Evolutionary conservation across 1,140 invertebrate genomes (phyloP), one percentile per base, ranked within the genome.

Genomic region (Trichonephila inaurata): DNA sequence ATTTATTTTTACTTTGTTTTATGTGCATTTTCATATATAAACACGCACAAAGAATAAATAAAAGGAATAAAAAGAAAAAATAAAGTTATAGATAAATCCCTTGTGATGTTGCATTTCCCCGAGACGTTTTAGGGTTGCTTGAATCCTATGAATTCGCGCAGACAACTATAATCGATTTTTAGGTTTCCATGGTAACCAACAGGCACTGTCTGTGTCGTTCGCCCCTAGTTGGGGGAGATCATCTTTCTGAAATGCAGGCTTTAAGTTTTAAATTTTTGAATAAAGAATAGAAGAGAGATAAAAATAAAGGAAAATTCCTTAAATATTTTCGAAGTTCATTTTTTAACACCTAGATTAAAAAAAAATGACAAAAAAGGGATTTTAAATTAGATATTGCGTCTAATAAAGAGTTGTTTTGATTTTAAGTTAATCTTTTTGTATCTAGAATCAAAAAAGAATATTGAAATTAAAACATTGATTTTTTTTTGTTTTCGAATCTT

Each of bases 91-190:
- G 51, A 51, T 51, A 51, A 83, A 83, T 58, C 21, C 58, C 58
- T 60, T 60, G 51, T 7, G 83, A 85, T 61, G 44, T 85, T 85
- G n/a, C 24, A 85, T 85, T 85, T 85, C 60, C 44, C 33, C 33
- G n/a, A 60, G 83, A 58, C 58, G 24, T 60, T 85, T 24, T 61
- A 85, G 83, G 83, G 83, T 85, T 85, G 12, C 83, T 66, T 12
- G 62, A 40, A 88, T 40, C n/a, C 33, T 89, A 58, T 24, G 18
- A 64, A 28, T 33, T 16, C 69, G 18, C 58, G 89, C 51, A 90
- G 89, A 90, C 89, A 92, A 28, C 61, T 92, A 16, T 60, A 66
- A 92, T 92, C 90, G 90, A 92, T 92, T 90, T 92, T 92, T 85
- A 16, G 24, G 90, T 92, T 66, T 81, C 61, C 90, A 66, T 66